phyloP scores from a whole-genome alignment of 1,140 invertebrate genomes.

The Dolichoris vasculosae region DNA sequence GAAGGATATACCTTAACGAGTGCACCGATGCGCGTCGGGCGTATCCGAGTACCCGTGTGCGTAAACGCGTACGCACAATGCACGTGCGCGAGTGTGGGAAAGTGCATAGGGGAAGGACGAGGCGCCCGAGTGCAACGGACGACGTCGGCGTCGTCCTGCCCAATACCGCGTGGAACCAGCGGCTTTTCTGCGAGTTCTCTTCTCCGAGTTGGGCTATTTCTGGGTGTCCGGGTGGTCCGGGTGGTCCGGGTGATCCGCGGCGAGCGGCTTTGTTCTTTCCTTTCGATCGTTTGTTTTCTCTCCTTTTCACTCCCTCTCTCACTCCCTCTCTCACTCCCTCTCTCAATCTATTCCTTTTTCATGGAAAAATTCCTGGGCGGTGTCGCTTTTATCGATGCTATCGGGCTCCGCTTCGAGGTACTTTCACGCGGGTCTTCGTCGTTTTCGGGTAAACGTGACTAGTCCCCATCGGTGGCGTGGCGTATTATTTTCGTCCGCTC shows the following conservation, averaged over 20 bases:
- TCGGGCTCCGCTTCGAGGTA: too few species aligned
- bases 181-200: neutral
- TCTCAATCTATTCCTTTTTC: too few species aligned
- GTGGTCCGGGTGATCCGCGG: too few species aligned
- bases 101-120: neutral
- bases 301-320: neutral
- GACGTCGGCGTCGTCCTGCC: neutral
- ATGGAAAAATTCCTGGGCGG: too few species aligned
- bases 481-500: too few species aligned
- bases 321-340: too few species aligned
- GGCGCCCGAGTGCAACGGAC: neutral
- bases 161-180: neutral
- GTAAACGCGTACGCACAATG: neutral
- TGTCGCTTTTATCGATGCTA: too few species aligned
- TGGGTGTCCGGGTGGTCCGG: too few species aligned
- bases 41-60: neutral
- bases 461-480: too few species aligned
- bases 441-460: neutral
- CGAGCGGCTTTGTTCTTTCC: neutral
- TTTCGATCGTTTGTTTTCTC: neutral
- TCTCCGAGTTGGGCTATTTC: neutral
- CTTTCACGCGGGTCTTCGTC: neutral
- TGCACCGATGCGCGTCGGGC: conserved; percentile 31
- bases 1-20: conserved; percentile 35
- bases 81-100: neutral